Evolutionary conservation across 2,113 vertebrate genomes (phyloP).

Genomic region (Helogale parvula): DNA sequence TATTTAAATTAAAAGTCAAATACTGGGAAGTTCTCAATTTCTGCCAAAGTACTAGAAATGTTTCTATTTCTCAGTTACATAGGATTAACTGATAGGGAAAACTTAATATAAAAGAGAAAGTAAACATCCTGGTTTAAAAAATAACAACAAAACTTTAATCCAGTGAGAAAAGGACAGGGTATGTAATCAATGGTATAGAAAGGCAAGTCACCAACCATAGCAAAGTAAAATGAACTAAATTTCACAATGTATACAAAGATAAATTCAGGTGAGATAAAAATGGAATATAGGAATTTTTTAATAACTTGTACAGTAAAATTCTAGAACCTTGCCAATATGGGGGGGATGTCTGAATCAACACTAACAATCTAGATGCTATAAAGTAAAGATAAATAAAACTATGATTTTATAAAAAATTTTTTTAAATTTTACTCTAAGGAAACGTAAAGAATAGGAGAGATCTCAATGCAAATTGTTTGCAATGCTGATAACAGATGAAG

Average conservation of each 20-base stretch:
- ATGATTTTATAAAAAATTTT: neutral
- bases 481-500: neutral
- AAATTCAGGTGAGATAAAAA: neutral
- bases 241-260: neutral
- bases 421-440: slow-evolving; percentile 18
- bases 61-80: neutral
- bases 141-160: neutral
- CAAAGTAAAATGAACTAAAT: neutral
- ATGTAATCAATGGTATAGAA: neutral
- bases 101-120: neutral
- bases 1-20: slow-evolving; percentile 42
- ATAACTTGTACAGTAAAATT: neutral
- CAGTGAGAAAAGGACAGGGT: neutral
- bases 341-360: neutral
- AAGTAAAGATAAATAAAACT: slow-evolving; percentile 33
- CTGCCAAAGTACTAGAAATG: neutral
- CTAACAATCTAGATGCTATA: neutral
- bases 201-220: neutral
- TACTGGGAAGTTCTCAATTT: neutral
- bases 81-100: neutral
- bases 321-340: neutral
- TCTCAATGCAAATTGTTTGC: neutral
- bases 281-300: neutral
- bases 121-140: neutral
- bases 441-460: neutral